These are phyloP conservation scores for Anguilla marmorata DNA, from an alignment of 2,797 vertebrate species.

Conservation along the genomic window DNA sequence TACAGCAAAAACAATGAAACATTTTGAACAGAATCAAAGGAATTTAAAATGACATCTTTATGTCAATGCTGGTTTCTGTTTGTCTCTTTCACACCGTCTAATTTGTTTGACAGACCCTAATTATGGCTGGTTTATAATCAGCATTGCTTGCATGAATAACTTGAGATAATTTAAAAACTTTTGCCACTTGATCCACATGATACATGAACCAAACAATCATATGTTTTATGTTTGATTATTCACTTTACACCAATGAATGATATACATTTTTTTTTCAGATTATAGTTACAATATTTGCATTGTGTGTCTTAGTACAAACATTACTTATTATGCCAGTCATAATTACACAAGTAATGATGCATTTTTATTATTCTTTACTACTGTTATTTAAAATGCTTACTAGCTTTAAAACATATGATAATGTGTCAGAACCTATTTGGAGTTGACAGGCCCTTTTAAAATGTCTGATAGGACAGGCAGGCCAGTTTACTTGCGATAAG, in stretches of 20 bases:
- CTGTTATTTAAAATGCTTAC: background rate
- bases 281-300: constrained; percentile 3
- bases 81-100: background rate
- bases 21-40: background rate
- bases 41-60: background rate
- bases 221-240: background rate
- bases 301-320: background rate
- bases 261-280: background rate
- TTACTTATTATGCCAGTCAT: background rate
- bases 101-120: background rate
- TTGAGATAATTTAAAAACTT: background rate
- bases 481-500: background rate
- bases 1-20: background rate
- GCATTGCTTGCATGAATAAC: background rate
- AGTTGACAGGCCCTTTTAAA: background rate
- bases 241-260: background rate
- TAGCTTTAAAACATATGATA: background rate
- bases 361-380: constrained; percentile 1
- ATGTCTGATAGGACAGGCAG: background rate
- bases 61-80: background rate
- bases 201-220: background rate
- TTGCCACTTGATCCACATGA: background rate
- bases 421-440: background rate
- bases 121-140: background rate
- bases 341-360: background rate